These are phyloP conservation scores for Ceratotherium simum DNA, from an alignment of 2,113 vertebrate species.

Conservation along the genomic window DNA sequence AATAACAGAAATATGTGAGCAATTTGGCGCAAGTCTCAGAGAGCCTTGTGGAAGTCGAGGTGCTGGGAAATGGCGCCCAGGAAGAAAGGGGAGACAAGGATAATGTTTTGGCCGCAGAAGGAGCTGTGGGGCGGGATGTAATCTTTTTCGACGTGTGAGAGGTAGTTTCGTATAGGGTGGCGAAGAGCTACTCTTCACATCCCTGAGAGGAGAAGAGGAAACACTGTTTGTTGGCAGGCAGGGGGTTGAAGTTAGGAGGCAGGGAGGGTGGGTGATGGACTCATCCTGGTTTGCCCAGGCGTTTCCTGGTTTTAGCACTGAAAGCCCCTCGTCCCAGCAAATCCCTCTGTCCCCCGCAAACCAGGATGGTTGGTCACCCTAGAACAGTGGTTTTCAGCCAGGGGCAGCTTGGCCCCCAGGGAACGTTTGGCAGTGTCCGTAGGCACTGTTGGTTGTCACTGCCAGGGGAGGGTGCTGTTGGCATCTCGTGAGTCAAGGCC, in stretches of 20 bases:
- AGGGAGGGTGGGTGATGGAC: neutral
- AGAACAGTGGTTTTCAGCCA: neutral
- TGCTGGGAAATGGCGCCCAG: neutral
- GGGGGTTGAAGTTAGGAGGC: neutral
- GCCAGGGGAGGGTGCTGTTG: neutral
- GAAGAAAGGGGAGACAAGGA: neutral
- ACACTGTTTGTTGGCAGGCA: neutral
- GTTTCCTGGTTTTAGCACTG: neutral
- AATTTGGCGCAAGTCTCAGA: neutral
- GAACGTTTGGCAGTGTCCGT: neutral
- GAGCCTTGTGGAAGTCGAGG: neutral
- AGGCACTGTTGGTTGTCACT: neutral
- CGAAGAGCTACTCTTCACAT: neutral
- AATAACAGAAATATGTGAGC: constrained; percentile 57
- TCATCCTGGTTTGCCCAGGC: neutral
- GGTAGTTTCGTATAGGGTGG: neutral
- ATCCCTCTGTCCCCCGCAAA: neutral
- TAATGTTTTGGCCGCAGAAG: neutral
- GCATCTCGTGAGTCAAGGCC: neutral
- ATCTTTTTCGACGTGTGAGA: neutral
- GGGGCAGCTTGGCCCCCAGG: neutral
- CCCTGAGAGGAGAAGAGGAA: neutral
- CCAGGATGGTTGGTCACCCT: neutral
- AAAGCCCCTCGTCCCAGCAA: neutral
- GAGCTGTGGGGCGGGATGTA: neutral